phyloP scores from a whole-genome alignment of 2,113 vertebrate species.

The Otus sunia region DNA sequence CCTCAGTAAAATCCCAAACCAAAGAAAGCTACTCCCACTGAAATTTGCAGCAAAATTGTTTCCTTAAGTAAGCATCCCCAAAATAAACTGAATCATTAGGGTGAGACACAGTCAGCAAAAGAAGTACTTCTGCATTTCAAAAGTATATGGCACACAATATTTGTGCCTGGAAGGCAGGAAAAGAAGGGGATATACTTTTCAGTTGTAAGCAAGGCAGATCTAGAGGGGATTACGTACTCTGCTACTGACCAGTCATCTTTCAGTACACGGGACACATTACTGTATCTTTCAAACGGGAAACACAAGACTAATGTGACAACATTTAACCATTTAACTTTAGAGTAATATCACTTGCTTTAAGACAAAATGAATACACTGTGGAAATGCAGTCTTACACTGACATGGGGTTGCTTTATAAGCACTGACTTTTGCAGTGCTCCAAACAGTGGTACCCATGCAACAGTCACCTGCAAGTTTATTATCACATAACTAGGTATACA shows the following conservation, averaged over 20 bases:
- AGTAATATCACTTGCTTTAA: not conserved
- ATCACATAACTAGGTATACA: not conserved
- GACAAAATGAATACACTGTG: not conserved
- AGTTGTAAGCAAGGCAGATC: not conserved
- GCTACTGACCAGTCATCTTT: not conserved
- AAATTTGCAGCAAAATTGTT: not conserved
- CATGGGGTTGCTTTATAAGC: not conserved
- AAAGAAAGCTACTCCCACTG: not conserved
- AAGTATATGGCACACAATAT: not conserved
- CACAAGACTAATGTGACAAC: not conserved
- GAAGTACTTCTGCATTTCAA: not conserved
- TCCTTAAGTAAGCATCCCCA: not conserved
- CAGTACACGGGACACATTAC: not conserved
- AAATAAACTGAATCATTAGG: not conserved
- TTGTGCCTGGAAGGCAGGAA: not conserved
- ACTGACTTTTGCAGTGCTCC: not conserved
- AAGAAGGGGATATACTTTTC: not conserved
- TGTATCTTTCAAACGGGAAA: not conserved
- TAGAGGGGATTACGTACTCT: not conserved
- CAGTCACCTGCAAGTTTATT: not conserved
- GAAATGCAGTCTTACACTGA: not conserved
- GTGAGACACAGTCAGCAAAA: not conserved
- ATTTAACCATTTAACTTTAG: not conserved
- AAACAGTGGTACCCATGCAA: not conserved
- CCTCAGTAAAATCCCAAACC: not conserved